Conservation (phyloP, 2,113 vertebrate genomes). For the Ptilorrhoa leucosticta region DNA sequence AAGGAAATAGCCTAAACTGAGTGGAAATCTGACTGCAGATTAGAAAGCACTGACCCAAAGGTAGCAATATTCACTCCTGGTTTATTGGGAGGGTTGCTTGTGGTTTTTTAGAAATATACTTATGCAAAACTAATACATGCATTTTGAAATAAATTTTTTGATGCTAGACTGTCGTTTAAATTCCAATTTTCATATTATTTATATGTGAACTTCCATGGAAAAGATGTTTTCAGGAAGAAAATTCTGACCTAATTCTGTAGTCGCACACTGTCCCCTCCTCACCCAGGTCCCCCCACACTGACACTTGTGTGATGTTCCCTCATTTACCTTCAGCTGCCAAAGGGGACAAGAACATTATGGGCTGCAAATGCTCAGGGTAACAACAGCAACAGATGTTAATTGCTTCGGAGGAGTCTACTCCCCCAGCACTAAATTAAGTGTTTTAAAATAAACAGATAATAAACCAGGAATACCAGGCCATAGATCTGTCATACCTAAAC, state of each 20-base stretch:
- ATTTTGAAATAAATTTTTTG: neutral
- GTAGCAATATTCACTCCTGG: neutral
- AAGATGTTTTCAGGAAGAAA: neutral
- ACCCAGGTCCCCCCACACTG: neutral
- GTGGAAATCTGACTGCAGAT: neutral
- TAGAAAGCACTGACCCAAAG: neutral
- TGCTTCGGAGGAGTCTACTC: neutral
- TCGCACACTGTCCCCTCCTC: fast-evolving
- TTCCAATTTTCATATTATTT: neutral
- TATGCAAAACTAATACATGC: neutral
- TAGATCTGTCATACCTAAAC: neutral
- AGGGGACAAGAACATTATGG: neutral
- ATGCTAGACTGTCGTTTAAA: neutral
- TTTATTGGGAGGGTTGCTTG: neutral
- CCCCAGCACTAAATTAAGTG: neutral
- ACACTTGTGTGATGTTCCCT: neutral
- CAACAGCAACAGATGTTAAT: neutral
- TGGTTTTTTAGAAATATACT: neutral
- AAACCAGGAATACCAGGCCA: neutral
- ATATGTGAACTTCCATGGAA: neutral
- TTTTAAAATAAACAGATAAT: neutral
- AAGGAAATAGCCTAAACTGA: neutral
- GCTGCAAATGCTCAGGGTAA: neutral
- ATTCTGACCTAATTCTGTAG: neutral
- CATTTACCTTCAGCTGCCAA: neutral